Evolutionary conservation across 1,140 invertebrate genomes (phyloP), one percentile per base, ranked within the genome.

Genomic region (Papilio polytes): DNA sequence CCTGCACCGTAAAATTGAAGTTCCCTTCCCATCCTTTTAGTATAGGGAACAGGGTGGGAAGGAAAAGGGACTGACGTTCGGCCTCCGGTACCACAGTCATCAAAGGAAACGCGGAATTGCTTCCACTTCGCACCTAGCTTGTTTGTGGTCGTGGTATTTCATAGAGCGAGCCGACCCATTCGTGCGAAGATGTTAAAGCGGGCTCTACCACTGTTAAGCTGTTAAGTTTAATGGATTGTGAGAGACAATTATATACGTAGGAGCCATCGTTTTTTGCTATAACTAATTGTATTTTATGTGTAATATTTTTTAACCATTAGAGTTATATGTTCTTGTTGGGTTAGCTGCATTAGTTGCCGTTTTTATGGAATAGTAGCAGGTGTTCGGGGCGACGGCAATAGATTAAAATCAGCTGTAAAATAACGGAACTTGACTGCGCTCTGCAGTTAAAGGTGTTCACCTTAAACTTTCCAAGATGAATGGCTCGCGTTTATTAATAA

Each of bases 401-500:
- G 59, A 63, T 63, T 63, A 63, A 63, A 63, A 63, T 22, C 59
- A 63, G 59, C 59, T 63, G 59, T 63, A 63, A 63, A 63, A 22
- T 63, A 63, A 63, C 22, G 22, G 59, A 63, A 63, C 59, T 63
- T 22, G 59, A 63, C 20, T 63, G 59, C 22, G 22, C 59, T 63
- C 20, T 63, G 59, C 59, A 63, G 59, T 63, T 63, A 63, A 26
- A 63, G 59, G 59, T 63, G 59, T 63, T n/a, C 53, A 20, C 53
- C 53, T 56, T 56, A 63, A 63, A 63, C 59, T 63, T 22, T 26
- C 22, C 26, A 63, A 63, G 59, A 63, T 31, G 59, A 63, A 63
- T 26, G 56, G 22, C 59, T 26, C 20, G 20, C 12, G 12, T 63
- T 63, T 26, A 63, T 12, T 13, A 63, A 63, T 31, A 63, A 63